Evolutionary conservation across 2,888 invertebrate genomes (phyloP).

Genomic region (Pedicia rivosa): DNA sequence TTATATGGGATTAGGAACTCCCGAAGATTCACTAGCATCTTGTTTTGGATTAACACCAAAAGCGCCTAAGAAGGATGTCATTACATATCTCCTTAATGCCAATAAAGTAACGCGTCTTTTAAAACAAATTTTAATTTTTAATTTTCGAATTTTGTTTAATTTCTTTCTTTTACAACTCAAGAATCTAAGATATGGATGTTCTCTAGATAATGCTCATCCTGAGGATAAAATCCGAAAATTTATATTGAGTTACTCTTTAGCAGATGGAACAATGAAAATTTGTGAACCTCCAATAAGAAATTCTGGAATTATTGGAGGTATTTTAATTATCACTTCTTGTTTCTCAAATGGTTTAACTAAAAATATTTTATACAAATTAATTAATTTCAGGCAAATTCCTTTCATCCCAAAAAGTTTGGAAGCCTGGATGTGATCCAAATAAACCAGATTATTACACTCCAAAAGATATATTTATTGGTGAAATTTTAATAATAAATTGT

Average conservation of each 20-base stretch:
- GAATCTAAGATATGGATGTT: conserved; percentile 56
- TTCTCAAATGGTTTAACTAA: too few species aligned
- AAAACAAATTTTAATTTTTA: background rate
- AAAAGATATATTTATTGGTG: conserved; percentile 63
- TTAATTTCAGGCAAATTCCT: conserved; percentile 73
- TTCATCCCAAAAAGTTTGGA: conserved; percentile 44
- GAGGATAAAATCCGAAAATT: conserved; percentile 63
- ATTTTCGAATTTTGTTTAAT: conserved; percentile 13
- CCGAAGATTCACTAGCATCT: conserved; percentile 62
- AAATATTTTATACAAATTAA: too few species aligned
- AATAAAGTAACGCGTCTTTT: conserved; percentile 33
- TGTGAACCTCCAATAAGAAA: conserved; percentile 55
- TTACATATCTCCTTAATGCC: conserved; percentile 58
- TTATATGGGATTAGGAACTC: conserved; percentile 39
- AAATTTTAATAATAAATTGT: conserved; percentile 50
- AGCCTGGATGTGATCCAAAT: conserved; percentile 50
- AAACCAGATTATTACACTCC: conserved; percentile 63
- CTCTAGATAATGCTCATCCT: conserved; percentile 60
- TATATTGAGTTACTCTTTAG: conserved; percentile 56
- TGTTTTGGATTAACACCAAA: conserved; percentile 54
- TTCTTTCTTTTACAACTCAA: conserved; percentile 22
- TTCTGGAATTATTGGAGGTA: conserved; percentile 56
- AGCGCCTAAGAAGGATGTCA: conserved; percentile 55
- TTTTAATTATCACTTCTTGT: too few species aligned
- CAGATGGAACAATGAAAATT: conserved; percentile 59